Evolutionary conservation across 1,140 invertebrate genomes (phyloP).

Genomic region (Meloidogyne exigua): DNA sequence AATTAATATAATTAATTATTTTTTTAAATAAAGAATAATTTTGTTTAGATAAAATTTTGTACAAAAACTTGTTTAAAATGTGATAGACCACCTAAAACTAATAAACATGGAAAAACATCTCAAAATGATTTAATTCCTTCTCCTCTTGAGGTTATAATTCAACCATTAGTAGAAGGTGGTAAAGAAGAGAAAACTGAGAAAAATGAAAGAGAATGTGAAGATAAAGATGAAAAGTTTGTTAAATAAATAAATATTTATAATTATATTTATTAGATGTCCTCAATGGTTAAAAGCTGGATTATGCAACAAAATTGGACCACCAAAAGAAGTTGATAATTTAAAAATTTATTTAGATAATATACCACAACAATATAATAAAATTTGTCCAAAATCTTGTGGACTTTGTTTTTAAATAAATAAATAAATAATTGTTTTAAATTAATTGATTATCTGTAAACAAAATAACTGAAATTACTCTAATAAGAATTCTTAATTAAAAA

Average conservation of each 20-base stretch:
- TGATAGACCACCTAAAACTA: not conserved
- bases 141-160: constrained; percentile 15
- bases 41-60: constrained; percentile 29
- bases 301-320: constrained; percentile 11
- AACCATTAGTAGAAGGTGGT: not conserved
- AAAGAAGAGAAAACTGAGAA: not conserved
- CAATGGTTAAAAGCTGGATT: constrained; percentile 10
- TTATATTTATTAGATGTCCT: not conserved
- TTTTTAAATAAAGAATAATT: no score
- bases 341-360: not conserved
- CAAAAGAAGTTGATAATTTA: not conserved
- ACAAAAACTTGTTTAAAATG: constrained; percentile 42
- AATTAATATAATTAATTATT: not conserved
- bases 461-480: no score
- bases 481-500: no score
- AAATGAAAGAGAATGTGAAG: not conserved
- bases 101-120: not conserved
- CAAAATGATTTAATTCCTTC: not conserved
- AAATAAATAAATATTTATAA: not conserved
- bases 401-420: constrained; percentile 1
- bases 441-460: no score
- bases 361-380: constrained; percentile 2
- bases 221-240: constrained; percentile 8
- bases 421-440: not conserved
- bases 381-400: not conserved